Evolutionary conservation across 2,888 invertebrate species (phyloP).

Genomic region (Brachyopa scutellaris): DNA sequence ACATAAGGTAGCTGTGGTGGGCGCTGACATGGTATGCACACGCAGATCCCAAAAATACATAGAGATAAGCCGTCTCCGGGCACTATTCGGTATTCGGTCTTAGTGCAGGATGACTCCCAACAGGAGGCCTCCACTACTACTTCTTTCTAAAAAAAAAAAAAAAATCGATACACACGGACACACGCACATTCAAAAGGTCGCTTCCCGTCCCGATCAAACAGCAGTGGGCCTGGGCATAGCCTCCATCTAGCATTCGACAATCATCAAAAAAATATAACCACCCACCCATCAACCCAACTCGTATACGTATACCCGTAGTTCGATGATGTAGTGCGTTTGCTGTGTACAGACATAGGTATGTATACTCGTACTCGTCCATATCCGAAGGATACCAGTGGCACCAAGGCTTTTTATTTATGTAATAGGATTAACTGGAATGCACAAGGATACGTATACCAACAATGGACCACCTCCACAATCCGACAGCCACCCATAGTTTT

Average conservation of each 20-base stretch:
- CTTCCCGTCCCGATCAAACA: conserved; percentile 23
- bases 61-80: conserved; percentile 54
- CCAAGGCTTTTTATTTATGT: conserved; percentile 71
- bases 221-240: not conserved
- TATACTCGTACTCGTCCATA: no score
- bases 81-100: conserved; percentile 7
- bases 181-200: conserved; percentile 64
- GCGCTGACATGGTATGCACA: conserved; percentile 39
- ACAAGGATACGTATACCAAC: conserved; percentile 46
- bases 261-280: conserved; percentile 62
- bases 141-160: conserved; percentile 22
- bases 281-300: not conserved
- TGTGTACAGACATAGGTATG: conserved; percentile 29
- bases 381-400: conserved; percentile 52
- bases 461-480: conserved; percentile 13
- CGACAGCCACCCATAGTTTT: conserved; percentile 23
- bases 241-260: conserved; percentile 58
- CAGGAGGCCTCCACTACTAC: conserved; percentile 36
- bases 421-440: conserved; percentile 69
- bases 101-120: conserved; percentile 18
- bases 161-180: conserved; percentile 70
- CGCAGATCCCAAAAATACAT: conserved; percentile 60
- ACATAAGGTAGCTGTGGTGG: conserved; percentile 8
- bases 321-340: conserved; percentile 55
- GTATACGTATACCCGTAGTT: conserved; percentile 30